Base-by-base conservation (phyloP, 2,888 invertebrate species). In the Leptinotarsa haldemani region DNA sequence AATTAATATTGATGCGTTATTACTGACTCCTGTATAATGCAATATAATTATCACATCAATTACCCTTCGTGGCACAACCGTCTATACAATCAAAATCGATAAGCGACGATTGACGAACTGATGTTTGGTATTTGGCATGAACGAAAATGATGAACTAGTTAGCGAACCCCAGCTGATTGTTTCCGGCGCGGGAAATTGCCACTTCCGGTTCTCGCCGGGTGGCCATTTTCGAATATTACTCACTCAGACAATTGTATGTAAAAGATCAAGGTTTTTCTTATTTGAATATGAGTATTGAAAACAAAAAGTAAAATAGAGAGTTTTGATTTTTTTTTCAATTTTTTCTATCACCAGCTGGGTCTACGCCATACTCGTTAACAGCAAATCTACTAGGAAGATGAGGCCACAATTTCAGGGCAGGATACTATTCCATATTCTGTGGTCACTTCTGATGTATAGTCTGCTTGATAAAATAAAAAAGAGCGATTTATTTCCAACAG, bases 111-210 rank as follows among this genome's bases (percentile, higher is more conserved):
- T 61, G 16, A 30, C 16, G 61, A 61, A 61, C 30, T 61, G 40
- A 61, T 80, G 80, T 81, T 78, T 78, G 78, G 82, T 80, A 81
- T 80, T 77, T 76, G 76, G 69, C 56, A 48, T 74, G 74, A 73
- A 79, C 76, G 82, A 83, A 83, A 83, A 82, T 81, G 80, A 76
- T 79, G 56, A 73, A 80, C 74, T 79, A 80, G 81, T 81, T 78
- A 81, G 81, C 81, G 74, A 79, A 76, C 77, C 77, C 64, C 75
- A 74, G 80, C 80, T 82, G 83, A 84, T 84, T 84, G 80, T 82
- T 83, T 84, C 84, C 84, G 84, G 82, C 74, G 67, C 70, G 79
- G 83, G 81, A 84, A 82, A 83, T 84, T 84, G 82, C 79, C 77
- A 79, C 78, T 77, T 83, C 82, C 84, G 80, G 79, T 78, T 65